Evolutionary conservation across 2,888 invertebrate genomes (phyloP).

Genomic region (Thecocarcelia acutangulata): DNA sequence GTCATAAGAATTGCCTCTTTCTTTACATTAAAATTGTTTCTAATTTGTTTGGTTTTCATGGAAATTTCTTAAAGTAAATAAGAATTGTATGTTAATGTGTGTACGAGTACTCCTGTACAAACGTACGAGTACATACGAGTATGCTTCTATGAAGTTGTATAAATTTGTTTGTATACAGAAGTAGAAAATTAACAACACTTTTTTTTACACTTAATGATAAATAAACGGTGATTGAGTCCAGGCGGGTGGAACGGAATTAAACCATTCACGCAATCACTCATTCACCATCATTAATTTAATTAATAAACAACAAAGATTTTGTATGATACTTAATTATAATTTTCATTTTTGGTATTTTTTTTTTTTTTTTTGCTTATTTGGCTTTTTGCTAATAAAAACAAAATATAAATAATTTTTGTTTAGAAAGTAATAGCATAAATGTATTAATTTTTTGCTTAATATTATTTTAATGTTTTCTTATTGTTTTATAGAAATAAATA

Average conservation of each 20-base stretch:
- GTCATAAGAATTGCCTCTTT: conserved; percentile 60
- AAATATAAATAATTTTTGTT: conserved; percentile 47
- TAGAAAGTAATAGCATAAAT: conserved; percentile 47
- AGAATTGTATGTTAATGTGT: conserved; percentile 26
- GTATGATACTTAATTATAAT: conserved; percentile 24
- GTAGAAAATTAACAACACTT: conserved; percentile 67
- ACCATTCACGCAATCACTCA: conserved; percentile 4
- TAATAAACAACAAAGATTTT: conserved; percentile 60
- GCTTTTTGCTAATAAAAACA: conserved; percentile 34
- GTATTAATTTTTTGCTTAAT: conserved; percentile 10
- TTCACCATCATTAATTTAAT: conserved; percentile 35
- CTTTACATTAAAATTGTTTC: conserved; percentile 22
- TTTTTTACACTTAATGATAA: conserved; percentile 54
- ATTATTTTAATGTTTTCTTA: neutral
- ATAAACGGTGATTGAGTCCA: conserved; percentile 4
- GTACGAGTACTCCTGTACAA: too few species aligned
- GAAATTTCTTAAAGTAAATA: conserved; percentile 47
- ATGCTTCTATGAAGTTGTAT: neutral
- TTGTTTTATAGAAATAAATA: conserved; percentile 60
- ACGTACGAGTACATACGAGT: neutral
- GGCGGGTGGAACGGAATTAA: neutral
- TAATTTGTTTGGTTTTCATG: conserved; percentile 23
- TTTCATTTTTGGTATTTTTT: conserved; percentile 25
- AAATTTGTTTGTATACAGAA: conserved; percentile 18
- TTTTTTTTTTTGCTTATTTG: conserved; percentile 22